Base-by-base conservation (phyloP, 2,797 vertebrate species). In the Rhinophrynus dorsalis region DNA sequence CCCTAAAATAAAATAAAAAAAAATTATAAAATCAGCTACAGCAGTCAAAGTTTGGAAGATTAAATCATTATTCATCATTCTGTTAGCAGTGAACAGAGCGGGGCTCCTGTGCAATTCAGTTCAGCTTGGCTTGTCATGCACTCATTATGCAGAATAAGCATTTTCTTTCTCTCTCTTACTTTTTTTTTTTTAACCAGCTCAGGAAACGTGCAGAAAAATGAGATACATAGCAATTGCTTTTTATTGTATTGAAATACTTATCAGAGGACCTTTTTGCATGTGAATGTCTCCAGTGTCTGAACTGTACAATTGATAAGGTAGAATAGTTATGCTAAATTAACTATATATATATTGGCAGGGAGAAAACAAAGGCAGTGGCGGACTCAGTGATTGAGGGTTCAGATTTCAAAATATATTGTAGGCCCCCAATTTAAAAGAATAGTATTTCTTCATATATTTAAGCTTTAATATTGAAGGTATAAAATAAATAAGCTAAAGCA, bases 1-100 rank as follows among this genome's bases (percentile, higher is more conserved):
- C 45, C n/a, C n/a, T n/a, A n/a, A n/a, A n/a, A n/a, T n/a, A n/a
- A n/a, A n/a, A n/a, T n/a, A 29, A 8, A 56, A 56, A 69, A 54
- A 29, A n/a, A n/a, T n/a, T n/a, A n/a, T n/a, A n/a, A 68, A 40
- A 74, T n/a, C 60, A 76, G 27, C 64, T 18, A 13, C 44, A 40
- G 48, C 76, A 76, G 57, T 2, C 23, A 5, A 42, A 67, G 10
- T 13, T 29, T 15, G 13, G 44, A 74, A 65, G 69, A 11, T 30
- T 30, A 60, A 30, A 42, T 33, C 62, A 71, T 82, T 75, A 65
- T 71, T 52, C 68, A 26, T 48, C 9, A 37, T 76, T 81, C 42
- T 75, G 7, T 6, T 76, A 57, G 67, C 0, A 51, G 54, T 64
- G 6, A 26, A 73, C 66, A 71, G 60, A 45, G 63, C 24, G 50